Percentiles rank a stretch among this genome's conserved stretches.
Conservation (phyloP, 2,888 invertebrate species). For the Alloscopus bannaensis region DNA sequence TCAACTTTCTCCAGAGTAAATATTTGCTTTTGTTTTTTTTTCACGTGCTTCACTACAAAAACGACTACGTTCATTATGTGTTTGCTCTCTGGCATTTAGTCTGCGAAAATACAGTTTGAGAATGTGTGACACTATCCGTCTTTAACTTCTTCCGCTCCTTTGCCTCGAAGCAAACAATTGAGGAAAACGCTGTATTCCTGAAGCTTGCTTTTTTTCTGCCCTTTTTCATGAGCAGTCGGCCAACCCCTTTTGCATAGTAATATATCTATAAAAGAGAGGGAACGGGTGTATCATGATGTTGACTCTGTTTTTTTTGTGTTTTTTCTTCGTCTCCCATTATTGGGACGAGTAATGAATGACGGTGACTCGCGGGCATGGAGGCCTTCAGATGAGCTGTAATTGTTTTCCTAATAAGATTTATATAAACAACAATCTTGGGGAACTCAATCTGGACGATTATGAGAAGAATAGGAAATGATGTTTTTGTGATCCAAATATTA, state of each 20-base stretch:
- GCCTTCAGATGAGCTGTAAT: constrained; percentile 26
- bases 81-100: too few relatives aligned
- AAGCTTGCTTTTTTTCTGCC: neutral
- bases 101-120: too few relatives aligned
- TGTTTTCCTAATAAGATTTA: constrained; percentile 56
- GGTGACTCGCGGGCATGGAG: neutral
- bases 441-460: constrained; percentile 30
- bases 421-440: constrained; percentile 32
- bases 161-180: constrained; percentile 26
- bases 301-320: too few relatives aligned
- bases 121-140: too few relatives aligned
- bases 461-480: constrained; percentile 23
- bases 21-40: constrained; percentile 52
- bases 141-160: neutral
- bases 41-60: constrained; percentile 12
- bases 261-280: too few relatives aligned
- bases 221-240: constrained; percentile 5
- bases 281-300: constrained; percentile 8
- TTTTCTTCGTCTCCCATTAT: neutral
- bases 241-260: too few relatives aligned
- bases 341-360: constrained; percentile 14
- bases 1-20: constrained; percentile 41
- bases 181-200: neutral
- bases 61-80: too few relatives aligned
- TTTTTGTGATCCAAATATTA: constrained; percentile 4